A percentile compares a stretch with the other conserved stretches of the same genome.
Evolutionary conservation across 2,797 vertebrate species (phyloP).

Genomic region (Smutsia gigantea): DNA sequence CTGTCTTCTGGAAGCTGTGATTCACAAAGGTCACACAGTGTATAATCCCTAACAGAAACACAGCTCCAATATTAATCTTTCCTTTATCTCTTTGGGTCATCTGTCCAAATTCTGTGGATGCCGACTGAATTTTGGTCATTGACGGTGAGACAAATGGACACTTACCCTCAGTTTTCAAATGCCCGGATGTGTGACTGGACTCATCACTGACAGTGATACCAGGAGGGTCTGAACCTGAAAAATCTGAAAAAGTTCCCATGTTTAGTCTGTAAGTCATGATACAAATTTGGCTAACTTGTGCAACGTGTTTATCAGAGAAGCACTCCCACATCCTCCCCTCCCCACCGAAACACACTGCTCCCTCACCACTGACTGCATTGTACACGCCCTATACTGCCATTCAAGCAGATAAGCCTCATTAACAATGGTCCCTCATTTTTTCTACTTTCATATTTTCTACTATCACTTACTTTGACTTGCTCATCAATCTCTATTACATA

Average conservation of each 20-base stretch:
- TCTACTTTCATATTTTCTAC: neutral
- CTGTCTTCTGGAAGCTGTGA: neutral
- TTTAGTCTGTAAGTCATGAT: neutral
- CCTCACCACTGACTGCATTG: neutral
- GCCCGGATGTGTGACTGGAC: neutral
- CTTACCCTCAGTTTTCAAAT: slow-evolving; percentile 71
- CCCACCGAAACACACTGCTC: neutral
- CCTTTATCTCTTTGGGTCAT: neutral
- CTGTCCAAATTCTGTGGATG: neutral
- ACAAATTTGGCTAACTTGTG: neutral
- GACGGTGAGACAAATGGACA: neutral
- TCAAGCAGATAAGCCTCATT: neutral
- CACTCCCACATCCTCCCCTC: neutral
- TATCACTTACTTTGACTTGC: neutral
- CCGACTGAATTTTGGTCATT: neutral
- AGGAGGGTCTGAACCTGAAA: slow-evolving; percentile 89
- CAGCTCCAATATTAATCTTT: neutral
- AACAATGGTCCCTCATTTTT: neutral
- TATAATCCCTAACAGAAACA: neutral
- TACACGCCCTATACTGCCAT: neutral
- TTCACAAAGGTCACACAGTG: too few species aligned
- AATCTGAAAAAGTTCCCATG: slow-evolving; percentile 81
- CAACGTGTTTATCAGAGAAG: neutral
- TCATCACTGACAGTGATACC: slow-evolving; percentile 81
- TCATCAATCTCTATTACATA: neutral